A percentile compares a stretch with the other conserved stretches of the same genome.
These are phyloP conservation scores for Scrobipalpa atriplicella DNA, from an alignment of 2,888 invertebrate genomes.

Conservation along the genomic window DNA sequence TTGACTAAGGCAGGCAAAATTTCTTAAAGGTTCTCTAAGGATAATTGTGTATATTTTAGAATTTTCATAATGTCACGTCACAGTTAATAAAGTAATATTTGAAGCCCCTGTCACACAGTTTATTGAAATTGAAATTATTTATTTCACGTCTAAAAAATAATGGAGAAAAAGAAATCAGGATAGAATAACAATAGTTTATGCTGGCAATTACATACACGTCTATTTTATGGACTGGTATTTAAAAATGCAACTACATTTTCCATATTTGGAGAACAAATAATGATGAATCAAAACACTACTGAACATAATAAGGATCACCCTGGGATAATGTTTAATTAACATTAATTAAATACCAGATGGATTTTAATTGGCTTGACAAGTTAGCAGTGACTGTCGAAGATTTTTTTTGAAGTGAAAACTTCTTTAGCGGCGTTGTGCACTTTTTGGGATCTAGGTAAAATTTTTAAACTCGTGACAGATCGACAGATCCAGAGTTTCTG, in stretches of 20 bases:
- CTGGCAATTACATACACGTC: slow-evolving; percentile 26
- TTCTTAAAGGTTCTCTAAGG: not conserved
- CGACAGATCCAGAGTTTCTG: too few relatives aligned
- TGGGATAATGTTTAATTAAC: not conserved
- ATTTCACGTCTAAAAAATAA: too few relatives aligned
- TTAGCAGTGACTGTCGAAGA: slow-evolving; percentile 25
- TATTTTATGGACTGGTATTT: slow-evolving; percentile 21
- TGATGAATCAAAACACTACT: too few relatives aligned
- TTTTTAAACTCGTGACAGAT: too few relatives aligned
- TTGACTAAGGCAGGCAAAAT: too few relatives aligned
- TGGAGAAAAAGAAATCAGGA: not conserved
- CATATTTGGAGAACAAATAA: not conserved
- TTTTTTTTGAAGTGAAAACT: too few relatives aligned
- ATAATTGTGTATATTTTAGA: not conserved
- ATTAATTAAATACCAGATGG: slow-evolving; percentile 23
- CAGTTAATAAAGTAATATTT: not conserved
- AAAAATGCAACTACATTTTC: slow-evolving; percentile 21
- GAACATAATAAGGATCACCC: too few relatives aligned
- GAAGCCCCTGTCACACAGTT: not conserved
- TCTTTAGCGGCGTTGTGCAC: too few relatives aligned
- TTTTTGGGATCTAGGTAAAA: too few relatives aligned
- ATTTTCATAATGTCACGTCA: not conserved
- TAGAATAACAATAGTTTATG: slow-evolving; percentile 17
- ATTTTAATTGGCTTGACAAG: slow-evolving; percentile 24
- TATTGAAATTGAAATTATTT: too few relatives aligned